Conservation (phyloP, 2,797 vertebrate genomes). For the Heliangelus exortis region DNA sequence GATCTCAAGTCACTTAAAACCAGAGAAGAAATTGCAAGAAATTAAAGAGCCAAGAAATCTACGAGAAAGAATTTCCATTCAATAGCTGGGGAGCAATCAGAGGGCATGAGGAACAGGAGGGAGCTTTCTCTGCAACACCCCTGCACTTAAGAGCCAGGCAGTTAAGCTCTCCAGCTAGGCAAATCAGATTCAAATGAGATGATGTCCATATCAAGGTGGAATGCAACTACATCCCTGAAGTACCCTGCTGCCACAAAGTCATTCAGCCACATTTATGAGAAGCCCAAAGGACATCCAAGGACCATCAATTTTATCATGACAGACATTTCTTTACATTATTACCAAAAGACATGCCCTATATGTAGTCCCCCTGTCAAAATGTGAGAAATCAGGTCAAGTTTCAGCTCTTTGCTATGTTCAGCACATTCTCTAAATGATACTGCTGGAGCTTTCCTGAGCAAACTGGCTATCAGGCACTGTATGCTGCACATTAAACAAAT, state of each 20-base stretch:
- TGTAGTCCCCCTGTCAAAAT: conserved; percentile 40
- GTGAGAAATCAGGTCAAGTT: conserved; percentile 50
- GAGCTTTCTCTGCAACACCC: background rate
- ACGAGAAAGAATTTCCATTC: background rate
- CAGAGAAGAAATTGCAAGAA: background rate
- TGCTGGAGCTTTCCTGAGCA: background rate
- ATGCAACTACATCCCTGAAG: background rate
- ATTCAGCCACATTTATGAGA: conserved; percentile 42
- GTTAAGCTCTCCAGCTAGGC: background rate
- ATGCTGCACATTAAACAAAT: conserved; percentile 58
- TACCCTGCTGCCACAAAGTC: conserved; percentile 4
- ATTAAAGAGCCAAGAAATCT: background rate
- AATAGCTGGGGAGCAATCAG: background rate
- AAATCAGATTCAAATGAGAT: conserved; percentile 21
- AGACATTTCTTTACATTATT: conserved; percentile 52
- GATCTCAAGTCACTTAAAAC: background rate
- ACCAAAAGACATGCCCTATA: conserved; percentile 53
- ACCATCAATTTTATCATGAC: conserved; percentile 67
- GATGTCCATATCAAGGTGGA: conserved; percentile 31
- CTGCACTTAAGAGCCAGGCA: background rate
- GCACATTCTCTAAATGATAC: conserved; percentile 56
- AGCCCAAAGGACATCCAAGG: conserved; percentile 74
- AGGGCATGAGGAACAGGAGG: background rate
- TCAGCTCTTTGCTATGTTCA: conserved; percentile 25
- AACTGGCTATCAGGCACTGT: conserved; percentile 22